Evolutionary conservation across 2,113 vertebrate species (phyloP).

Genomic region (Gallinago paraguaiae): DNA sequence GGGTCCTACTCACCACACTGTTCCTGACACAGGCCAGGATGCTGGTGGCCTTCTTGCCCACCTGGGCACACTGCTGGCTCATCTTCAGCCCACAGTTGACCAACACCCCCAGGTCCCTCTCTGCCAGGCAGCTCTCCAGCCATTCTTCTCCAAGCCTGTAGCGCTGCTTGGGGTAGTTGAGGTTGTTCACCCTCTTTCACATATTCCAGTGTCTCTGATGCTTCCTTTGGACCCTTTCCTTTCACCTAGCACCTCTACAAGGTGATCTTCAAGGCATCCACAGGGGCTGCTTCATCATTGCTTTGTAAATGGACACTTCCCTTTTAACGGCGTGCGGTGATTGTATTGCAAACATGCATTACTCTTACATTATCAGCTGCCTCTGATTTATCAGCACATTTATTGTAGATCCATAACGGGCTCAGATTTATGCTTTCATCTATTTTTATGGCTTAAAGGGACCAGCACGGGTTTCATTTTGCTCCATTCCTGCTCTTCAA

Average conservation of each 20-base stretch:
- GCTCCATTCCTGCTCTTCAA: neutral
- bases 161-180: no score
- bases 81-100: no score
- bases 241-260: neutral
- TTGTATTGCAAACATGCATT: slow-evolving; percentile 25
- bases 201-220: neutral
- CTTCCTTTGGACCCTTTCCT: neutral
- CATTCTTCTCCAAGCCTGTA: no score
- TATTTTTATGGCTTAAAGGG: slow-evolving; percentile 6
- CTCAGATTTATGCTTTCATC: slow-evolving; percentile 16
- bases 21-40: no score
- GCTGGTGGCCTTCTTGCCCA: no score
- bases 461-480: neutral
- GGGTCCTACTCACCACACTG: no score
- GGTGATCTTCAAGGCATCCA: slow-evolving; percentile 8
- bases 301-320: neutral
- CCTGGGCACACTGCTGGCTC: no score
- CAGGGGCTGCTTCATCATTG: neutral
- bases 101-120: no score
- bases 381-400: slow-evolving; percentile 31
- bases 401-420: neutral
- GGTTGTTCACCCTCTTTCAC: neutral
- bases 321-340: neutral
- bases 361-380: slow-evolving; percentile 16
- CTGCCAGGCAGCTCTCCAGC: no score